phyloP scores from a whole-genome alignment of 2,113 vertebrate genomes.

The Chrysochloris asiatica region DNA sequence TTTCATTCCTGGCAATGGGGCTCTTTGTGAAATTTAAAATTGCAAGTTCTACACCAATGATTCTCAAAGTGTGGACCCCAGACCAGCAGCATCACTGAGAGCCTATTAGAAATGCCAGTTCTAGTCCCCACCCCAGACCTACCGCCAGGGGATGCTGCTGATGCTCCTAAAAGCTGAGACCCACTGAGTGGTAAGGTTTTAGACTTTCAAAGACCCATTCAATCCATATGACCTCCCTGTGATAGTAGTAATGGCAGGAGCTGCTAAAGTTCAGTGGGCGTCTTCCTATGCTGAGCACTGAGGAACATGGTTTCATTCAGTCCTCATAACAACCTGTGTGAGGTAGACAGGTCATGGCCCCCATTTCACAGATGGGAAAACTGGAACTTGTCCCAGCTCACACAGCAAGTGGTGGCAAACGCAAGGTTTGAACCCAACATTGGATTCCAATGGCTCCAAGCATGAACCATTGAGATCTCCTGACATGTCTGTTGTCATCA shows the following conservation, averaged over 20 bases:
- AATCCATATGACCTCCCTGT: no score
- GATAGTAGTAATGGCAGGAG: background rate
- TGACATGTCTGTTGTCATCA: no score
- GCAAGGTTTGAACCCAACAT: accelerated
- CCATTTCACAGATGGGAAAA: background rate
- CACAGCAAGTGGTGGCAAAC: background rate
- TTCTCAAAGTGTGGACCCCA: background rate
- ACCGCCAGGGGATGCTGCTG: accelerated
- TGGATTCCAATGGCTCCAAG: background rate
- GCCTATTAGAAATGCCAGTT: background rate
- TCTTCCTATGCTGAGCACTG: background rate
- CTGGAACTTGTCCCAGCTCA: background rate
- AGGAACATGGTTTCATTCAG: background rate
- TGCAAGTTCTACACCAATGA: background rate
- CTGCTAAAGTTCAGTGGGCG: accelerated
- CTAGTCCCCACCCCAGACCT: no score
- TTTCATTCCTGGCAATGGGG: background rate
- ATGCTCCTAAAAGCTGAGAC: background rate
- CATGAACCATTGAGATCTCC: no score
- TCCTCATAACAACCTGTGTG: background rate
- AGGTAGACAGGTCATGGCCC: background rate
- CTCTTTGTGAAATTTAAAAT: background rate
- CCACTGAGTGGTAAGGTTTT: accelerated
- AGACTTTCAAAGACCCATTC: background rate
- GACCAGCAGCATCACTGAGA: background rate